phyloP scores from a whole-genome alignment of 1,140 invertebrate species.

The Amyelois transitella region DNA sequence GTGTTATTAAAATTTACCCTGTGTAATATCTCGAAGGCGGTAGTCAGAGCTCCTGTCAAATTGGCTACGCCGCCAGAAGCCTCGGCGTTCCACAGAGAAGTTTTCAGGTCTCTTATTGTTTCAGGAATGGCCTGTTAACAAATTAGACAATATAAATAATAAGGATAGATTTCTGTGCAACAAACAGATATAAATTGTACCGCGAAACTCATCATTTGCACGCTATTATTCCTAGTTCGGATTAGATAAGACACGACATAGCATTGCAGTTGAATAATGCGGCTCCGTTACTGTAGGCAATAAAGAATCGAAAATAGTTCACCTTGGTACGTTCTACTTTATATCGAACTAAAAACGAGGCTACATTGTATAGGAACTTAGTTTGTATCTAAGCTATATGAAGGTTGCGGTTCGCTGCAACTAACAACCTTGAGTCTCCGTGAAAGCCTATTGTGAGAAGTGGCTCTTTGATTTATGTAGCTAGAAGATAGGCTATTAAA shows the following conservation, averaged over 20 bases:
- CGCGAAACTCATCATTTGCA: neutral
- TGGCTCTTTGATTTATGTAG: neutral
- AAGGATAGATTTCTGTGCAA: neutral
- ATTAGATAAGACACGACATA: neutral
- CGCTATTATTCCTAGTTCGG: neutral
- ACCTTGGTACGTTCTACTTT: neutral
- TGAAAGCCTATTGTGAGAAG: neutral
- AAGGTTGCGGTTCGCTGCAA: neutral
- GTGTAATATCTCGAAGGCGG: slow-evolving; percentile 93
- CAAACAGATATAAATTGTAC: too few species aligned
- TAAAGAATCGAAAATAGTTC: neutral
- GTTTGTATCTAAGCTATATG: neutral
- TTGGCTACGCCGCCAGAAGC: slow-evolving; percentile 83
- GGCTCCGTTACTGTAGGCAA: neutral
- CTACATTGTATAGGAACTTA: neutral
- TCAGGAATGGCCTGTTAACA: slow-evolving; percentile 85
- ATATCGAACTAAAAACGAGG: neutral
- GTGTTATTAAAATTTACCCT: slow-evolving; percentile 85
- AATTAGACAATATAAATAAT: neutral
- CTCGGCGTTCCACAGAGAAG: slow-evolving; percentile 80
- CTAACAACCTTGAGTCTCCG: neutral
- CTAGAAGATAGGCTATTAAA: neutral
- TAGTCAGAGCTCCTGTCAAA: slow-evolving; percentile 91
- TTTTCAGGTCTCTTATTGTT: slow-evolving; percentile 89
- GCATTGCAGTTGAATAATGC: neutral